Evolutionary conservation across 1,140 invertebrate species (phyloP).

Genomic region (Drosophila navojoa): DNA sequence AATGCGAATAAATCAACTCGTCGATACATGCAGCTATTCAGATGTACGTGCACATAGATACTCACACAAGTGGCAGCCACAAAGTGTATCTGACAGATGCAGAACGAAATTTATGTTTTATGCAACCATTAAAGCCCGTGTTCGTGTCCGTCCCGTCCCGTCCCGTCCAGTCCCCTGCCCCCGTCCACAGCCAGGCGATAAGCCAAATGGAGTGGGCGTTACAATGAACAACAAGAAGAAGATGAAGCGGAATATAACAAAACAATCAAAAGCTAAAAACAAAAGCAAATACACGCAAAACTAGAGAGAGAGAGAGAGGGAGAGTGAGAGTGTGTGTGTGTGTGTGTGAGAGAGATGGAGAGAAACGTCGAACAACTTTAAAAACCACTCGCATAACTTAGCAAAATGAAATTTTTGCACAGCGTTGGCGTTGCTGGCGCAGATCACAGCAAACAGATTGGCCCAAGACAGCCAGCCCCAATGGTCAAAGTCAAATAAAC

Average conservation of each 20-base stretch:
- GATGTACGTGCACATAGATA: constrained; percentile 14
- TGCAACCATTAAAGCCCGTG: constrained; percentile 55
- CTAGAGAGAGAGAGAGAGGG: not conserved
- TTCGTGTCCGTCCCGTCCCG: too few relatives aligned
- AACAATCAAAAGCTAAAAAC: constrained; percentile 40
- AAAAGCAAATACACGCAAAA: constrained; percentile 15
- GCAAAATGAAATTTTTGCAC: constrained; percentile 20
- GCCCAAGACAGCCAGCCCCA: constrained; percentile 1
- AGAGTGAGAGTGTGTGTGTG: not conserved
- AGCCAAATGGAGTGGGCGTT: constrained; percentile 73
- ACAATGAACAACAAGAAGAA: constrained; percentile 30
- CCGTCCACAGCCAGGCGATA: constrained; percentile 34
- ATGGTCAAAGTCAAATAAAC: constrained; percentile 74
- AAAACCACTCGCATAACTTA: constrained; percentile 40
- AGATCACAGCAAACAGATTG: constrained; percentile 59
- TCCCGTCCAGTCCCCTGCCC: not conserved
- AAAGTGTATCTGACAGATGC: constrained; percentile 73
- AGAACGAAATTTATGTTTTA: constrained; percentile 73
- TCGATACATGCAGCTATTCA: constrained; percentile 26
- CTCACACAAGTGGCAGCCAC: constrained; percentile 35
- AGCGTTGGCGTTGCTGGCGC: constrained; percentile 70
- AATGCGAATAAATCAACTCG: constrained; percentile 59
- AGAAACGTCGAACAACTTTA: constrained; percentile 26
- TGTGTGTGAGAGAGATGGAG: not conserved
- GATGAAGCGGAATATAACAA: constrained; percentile 18